Conservation (phyloP, 1,140 invertebrate genomes). For the Cepaea nemoralis region DNA sequence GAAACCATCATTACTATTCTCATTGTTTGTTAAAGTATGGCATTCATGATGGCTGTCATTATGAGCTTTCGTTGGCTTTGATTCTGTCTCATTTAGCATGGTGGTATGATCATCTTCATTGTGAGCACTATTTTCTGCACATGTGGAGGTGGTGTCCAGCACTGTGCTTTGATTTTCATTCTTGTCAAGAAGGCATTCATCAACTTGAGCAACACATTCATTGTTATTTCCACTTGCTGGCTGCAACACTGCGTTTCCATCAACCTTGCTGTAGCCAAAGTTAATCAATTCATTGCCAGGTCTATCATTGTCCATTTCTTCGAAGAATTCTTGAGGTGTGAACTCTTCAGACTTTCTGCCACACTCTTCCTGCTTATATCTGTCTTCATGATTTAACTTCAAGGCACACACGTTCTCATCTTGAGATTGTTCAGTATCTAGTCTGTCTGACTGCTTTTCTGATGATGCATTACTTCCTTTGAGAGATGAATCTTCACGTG, state of each 20-base stretch:
- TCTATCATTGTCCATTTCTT: slow-evolving; percentile 11
- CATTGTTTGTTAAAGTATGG: not conserved
- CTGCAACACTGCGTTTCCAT: not conserved
- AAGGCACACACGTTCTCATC: not conserved
- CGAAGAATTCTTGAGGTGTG: not conserved
- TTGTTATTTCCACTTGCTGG: not conserved
- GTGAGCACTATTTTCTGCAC: not conserved
- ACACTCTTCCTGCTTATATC: not conserved
- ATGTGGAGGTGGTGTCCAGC: not conserved
- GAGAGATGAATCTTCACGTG: not conserved
- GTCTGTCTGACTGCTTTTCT: not conserved
- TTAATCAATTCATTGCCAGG: not conserved
- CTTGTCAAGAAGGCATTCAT: not conserved
- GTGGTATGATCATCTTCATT: not conserved
- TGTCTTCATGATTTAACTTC: not conserved
- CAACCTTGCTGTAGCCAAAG: not conserved
- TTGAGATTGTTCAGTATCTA: not conserved
- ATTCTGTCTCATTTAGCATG: not conserved
- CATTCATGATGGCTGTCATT: too few species aligned
- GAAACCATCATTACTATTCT: not conserved
- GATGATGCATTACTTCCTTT: not conserved
- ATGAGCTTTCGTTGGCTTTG: not conserved
- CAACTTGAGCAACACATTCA: not conserved
- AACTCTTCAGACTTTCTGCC: not conserved
- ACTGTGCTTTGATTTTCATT: not conserved